Evolutionary conservation across 2,113 vertebrate genomes (phyloP), one percentile per base, ranked within the genome.

Genomic region (Lota lota): DNA sequence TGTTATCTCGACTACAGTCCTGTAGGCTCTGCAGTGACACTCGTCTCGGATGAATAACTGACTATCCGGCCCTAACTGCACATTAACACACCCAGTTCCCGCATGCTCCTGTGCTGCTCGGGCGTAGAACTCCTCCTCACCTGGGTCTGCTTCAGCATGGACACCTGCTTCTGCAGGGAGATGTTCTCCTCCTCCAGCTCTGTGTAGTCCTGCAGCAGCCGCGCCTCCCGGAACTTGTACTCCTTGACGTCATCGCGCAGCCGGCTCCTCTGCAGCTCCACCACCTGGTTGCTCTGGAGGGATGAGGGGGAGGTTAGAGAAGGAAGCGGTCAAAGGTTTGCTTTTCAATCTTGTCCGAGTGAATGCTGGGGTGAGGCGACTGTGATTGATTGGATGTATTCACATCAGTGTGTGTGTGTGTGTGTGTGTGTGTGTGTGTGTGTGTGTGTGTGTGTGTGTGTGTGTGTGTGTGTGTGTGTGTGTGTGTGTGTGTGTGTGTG

Each of bases 161-260:
- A 99, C 58, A 99, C 97, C 87, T 99, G 97, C 83, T 99, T 99
- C 92, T 99, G 97, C 64, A 99, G 90, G n/a, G 94, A 94, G 88
- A 99, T 99, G 90, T 99, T 99, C 90, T 99, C 97, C 83, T 99
- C 97, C 83, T 99, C 97, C 63, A 99, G 93, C 85, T 99, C 97
- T 0, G 94, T 95, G 88, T 95, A 99, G 90, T 99, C 97, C 89
- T 99, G 97, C 79, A 99, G 91, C 81, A 98, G 90, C 15, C 96
- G 95, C 0, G 95, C 89, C 88, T 99, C 97, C 67, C 94, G 84
- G 85, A 98, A 95, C 86, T 99, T 99, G 83, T 97, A 99, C 78
- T 99, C 97, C 84, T 98, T 96, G 85, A 98, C 94, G 86, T 99
- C 97, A 64, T 99, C 96, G 6, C 95, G 93, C 76, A 99, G 93